Base-by-base conservation (phyloP, 2,888 invertebrate species). In the Boloria selene region DNA sequence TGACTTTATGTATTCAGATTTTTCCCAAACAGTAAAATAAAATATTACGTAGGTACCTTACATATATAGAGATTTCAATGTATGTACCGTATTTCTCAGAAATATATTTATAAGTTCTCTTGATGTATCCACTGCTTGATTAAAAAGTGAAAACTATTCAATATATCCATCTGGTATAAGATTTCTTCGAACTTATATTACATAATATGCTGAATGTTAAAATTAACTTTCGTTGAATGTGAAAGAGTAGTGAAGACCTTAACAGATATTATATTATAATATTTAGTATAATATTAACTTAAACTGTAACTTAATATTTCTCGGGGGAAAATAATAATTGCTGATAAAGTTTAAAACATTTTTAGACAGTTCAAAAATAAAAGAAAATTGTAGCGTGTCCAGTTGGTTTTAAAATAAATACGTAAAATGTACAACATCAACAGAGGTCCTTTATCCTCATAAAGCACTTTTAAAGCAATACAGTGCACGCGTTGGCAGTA, bases 1-100 rank as follows among this genome's bases (percentile, higher is more conserved):
- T 61, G 54, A 55, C 16, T 65, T 65, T 65, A 65, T 45, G 55
- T 61, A 50, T 56, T 44, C 65, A 53, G 47, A 59, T 49, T 58
- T 59, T 49, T 47, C 26, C 31, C 16, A 59, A 59, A 38, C 16
- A 13, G 58, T 47, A 31, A 58, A 18, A 38, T 59, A 18, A 59
- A 50, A 50, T 50, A 49, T 31, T 38, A 38, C 31, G 17, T 26
- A 31, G 2, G 5, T 31, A 51, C 2, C 10, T 31, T 6, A n/a
- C 26, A n/a, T 17, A 56, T 22, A 45, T 45, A 45, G n/a, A 22
- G 22, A n/a, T 4, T 18, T 22, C 18, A 42, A n/a, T 55, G 18
- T 44, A 44, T 17, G n/a, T 18, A 38, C 56, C 22, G 22, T 45
- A 56, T 56, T 56, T 44, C 45, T 45, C 16, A 56, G 56, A 44